Conservation (phyloP, 2,888 invertebrate species). For the Suillia variegata region DNA sequence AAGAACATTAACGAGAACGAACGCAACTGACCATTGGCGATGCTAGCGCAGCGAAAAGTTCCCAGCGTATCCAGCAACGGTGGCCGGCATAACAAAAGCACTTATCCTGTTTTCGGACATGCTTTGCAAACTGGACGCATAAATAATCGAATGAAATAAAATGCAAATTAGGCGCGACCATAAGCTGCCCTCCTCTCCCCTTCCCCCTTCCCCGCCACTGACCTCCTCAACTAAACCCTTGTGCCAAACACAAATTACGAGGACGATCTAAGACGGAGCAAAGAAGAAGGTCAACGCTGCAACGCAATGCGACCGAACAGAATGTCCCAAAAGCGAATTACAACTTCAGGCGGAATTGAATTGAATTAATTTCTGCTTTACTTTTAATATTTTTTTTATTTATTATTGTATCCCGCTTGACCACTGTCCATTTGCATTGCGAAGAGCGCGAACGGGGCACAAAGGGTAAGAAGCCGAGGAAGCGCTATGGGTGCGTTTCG, state of each 20-base stretch:
- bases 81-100: constrained; percentile 12
- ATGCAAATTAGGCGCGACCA: constrained; percentile 35
- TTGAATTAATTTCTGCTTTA: constrained; percentile 34
- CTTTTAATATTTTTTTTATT: neutral
- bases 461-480: neutral
- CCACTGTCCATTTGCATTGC: constrained; percentile 38
- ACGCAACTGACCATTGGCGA: neutral
- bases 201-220: neutral
- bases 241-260: too few species aligned
- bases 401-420: constrained; percentile 34
- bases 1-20: neutral
- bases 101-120: constrained; percentile 36
- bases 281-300: constrained; percentile 5
- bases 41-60: neutral
- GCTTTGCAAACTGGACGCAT: constrained; percentile 34
- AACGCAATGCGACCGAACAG: too few species aligned
- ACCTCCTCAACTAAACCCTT: neutral
- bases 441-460: neutral
- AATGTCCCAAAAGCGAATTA: constrained; percentile 4
- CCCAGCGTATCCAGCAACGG: neutral
- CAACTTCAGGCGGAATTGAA: constrained; percentile 19
- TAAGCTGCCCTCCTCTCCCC: neutral
- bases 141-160: constrained; percentile 31
- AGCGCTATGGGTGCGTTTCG: too few species aligned
- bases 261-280: constrained; percentile 11